Evolutionary conservation across 2,797 vertebrate genomes (phyloP), one percentile per base, ranked within the genome.

Genomic region (Myotis daubentonii): DNA sequence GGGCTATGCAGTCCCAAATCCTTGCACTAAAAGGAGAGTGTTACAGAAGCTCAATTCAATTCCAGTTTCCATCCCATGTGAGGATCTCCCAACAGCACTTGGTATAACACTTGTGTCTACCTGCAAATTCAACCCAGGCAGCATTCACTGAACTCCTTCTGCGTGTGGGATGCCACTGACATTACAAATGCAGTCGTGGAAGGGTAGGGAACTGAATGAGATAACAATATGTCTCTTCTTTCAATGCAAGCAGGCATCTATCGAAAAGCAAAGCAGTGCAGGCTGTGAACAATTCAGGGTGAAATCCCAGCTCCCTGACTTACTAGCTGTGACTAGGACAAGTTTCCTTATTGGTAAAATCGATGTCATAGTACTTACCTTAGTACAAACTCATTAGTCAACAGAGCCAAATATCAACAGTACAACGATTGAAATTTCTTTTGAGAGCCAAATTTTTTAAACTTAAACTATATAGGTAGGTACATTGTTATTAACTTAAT

Each of bases 1-100:
- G 57, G 28, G 79, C 81, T 91, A 51, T 79, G 68, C 74, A 13
- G 87, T 87, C 51, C 68, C 93, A 94, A 92, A 87, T 44, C 60
- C 87, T 8, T 88, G 55, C 90, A 72, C 75, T 80, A 53, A 87
- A 81, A 28, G 23, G 38, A 85, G 80, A 93, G 70, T 28, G 33
- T 91, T 80, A n/a, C 51, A 87, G 79, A 78, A 66, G 25, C 28
- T 38, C 68, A 81, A 38, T 44, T 89, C 94, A 87, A 66, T 78
- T 62, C 20, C 65, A 83, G 81, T 68, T 86, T 79, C 65, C 49
- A 51, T 72, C 33, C 76, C 70, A 17, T 8, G 4, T 33, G 62
- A 95, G 30, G 6, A 6, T 41, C 57, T 75, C 79, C 78, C 84
- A 79, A 60, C 36, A 91, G 66, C 28, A 28, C 47, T 90, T 90